Evolutionary conservation across 2,113 vertebrate species (phyloP), one percentile per base, ranked within the genome.

Genomic region (Carlito syrichta): DNA sequence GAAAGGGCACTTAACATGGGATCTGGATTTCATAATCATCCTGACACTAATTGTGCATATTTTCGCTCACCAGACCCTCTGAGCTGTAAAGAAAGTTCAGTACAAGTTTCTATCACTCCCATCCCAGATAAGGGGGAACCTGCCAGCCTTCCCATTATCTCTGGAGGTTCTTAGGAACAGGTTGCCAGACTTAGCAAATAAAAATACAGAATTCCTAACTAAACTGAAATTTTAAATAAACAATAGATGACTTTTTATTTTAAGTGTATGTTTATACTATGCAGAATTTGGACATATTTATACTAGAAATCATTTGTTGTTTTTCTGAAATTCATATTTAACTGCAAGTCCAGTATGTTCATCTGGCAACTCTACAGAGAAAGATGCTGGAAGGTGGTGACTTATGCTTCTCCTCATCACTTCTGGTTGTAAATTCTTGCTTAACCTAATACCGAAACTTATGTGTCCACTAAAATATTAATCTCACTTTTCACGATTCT

Each of bases 31-130:
- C 32, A 90, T 86, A 93, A 79, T 86, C 77, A 20, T 79, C 54
- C 86, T 96, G 97, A 93, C 60, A 86, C 71, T 90, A 96, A 97
- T 87, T 95, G 35, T 90, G 73, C 54, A 52, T 68, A 48, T 95
- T 94, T 91, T 54, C 84, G 27, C 76, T 90, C 86, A 40, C 52
- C 45, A 56, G 76, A 56, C 38, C 54, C 35, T 83, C 69, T 32
- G 69, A 96, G 56, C 32, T 58, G 35, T 63, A 92, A 86, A 84
- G 60, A 63, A 96, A 94, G 82, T 76, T 94, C 50, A 83, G 62
- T 1, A 40, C 27, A 76, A 88, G 82, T 90, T 90, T 81, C 82
- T 45, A 45, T 79, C 50, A 35, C 52, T 91, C 40, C 14, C 25
- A 54, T 73, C 32, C 43, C 73, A 95, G 71, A 73, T 91, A 91